These are phyloP conservation scores for Clanis bilineata DNA, from an alignment of 2,888 invertebrate genomes.

Conservation along the genomic window DNA sequence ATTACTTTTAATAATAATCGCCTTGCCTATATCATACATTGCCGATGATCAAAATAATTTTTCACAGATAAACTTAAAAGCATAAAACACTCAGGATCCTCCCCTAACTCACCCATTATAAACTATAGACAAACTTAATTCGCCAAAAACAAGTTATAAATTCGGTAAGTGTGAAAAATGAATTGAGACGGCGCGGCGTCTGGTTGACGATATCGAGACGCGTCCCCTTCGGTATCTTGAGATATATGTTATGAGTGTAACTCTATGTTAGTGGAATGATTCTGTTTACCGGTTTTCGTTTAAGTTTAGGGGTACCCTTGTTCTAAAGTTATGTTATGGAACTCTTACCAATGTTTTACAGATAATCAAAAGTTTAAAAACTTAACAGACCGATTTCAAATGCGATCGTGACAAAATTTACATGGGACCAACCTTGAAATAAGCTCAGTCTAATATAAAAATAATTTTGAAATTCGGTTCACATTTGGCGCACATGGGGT, in stretches of 20 bases:
- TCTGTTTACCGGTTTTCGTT: slow-evolving; percentile 2
- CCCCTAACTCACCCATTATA: neutral
- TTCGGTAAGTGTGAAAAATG: neutral
- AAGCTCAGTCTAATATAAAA: no score
- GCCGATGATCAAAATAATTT: no score
- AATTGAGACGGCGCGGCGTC: slow-evolving; percentile 1
- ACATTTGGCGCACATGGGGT: no score
- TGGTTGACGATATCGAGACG: neutral
- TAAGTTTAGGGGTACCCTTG: neutral
- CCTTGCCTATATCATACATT: no score
- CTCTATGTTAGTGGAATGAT: neutral
- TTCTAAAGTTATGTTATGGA: no score
- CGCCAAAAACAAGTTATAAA: slow-evolving; percentile 6
- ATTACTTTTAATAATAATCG: no score
- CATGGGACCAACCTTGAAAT: no score
- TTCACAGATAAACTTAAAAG: neutral
- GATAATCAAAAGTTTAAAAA: no score
- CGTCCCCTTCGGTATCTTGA: neutral
- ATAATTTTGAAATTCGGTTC: no score
- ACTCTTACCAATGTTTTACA: no score
- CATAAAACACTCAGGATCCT: neutral
- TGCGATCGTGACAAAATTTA: no score
- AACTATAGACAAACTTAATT: neutral
- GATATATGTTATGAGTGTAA: neutral
- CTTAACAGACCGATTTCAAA: neutral